phyloP scores from a whole-genome alignment of 2,888 invertebrate species.

The Allolobophora icterica region DNA sequence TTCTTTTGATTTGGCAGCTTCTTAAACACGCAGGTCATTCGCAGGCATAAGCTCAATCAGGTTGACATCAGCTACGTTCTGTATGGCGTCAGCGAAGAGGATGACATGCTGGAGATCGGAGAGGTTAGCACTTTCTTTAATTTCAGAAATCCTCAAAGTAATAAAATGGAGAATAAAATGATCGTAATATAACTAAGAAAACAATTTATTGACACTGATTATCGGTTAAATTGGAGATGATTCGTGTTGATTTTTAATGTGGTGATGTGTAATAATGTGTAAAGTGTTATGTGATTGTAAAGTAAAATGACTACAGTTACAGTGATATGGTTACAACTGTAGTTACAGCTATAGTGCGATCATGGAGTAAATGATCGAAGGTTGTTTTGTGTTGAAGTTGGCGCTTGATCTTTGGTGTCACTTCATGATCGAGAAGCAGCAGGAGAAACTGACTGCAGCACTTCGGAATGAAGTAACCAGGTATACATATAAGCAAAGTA shows the following conservation, averaged over 20 bases:
- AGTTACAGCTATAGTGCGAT: no score
- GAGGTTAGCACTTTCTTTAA: background rate
- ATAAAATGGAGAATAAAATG: background rate
- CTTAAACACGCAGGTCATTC: constrained; percentile 3
- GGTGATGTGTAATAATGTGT: no score
- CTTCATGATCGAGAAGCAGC: background rate
- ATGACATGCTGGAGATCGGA: background rate
- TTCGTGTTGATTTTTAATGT: no score
- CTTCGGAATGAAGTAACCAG: background rate
- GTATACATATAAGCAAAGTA: background rate
- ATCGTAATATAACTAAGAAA: background rate
- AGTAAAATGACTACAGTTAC: no score
- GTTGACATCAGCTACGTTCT: background rate
- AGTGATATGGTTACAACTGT: no score
- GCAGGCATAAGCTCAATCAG: background rate
- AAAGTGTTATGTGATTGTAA: no score
- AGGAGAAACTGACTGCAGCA: background rate
- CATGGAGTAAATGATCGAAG: background rate
- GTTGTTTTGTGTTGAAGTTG: constrained; percentile 17
- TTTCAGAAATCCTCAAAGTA: background rate
- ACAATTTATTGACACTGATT: background rate
- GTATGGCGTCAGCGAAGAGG: background rate
- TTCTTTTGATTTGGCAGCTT: background rate
- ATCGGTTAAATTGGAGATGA: background rate
- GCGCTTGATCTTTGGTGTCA: constrained; percentile 20